phyloP scores from a whole-genome alignment of 2,888 invertebrate species.

The Amiota mariae region DNA sequence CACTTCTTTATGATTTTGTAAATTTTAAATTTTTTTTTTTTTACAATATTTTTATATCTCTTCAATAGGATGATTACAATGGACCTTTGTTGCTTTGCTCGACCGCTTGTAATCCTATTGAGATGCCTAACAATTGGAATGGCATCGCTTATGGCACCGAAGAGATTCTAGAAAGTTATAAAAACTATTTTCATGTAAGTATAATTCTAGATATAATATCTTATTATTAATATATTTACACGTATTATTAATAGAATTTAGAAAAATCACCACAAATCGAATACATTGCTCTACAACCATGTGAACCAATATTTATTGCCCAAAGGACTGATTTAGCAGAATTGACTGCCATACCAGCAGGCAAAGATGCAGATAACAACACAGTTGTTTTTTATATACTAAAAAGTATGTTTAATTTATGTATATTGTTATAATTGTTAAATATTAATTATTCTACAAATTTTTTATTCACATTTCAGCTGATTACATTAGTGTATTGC shows the following conservation, averaged over 20 bases:
- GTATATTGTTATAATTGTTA: background rate
- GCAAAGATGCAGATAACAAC: background rate
- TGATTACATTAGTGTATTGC: background rate
- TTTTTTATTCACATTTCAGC: too few species aligned
- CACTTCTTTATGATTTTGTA: too few species aligned
- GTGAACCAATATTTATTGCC: background rate
- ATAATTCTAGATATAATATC: too few species aligned
- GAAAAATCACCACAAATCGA: background rate
- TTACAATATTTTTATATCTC: background rate
- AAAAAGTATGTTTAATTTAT: background rate
- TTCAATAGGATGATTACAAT: background rate
- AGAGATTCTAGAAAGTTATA: background rate
- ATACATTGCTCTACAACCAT: background rate
- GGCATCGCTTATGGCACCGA: conserved; percentile 5
- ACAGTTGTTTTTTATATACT: background rate
- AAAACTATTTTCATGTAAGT: background rate
- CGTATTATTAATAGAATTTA: background rate
- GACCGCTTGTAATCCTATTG: background rate
- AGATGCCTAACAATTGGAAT: background rate
- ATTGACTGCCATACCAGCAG: conserved; percentile 4
- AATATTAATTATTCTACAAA: background rate
- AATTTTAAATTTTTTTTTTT: too few species aligned
- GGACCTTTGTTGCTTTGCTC: conserved; percentile 1
- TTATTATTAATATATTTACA: too few species aligned
- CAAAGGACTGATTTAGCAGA: background rate